Percentiles rank a stretch among this genome's conserved stretches.
Conservation (phyloP, 1,140 invertebrate species). For the Aphidius ervi region DNA sequence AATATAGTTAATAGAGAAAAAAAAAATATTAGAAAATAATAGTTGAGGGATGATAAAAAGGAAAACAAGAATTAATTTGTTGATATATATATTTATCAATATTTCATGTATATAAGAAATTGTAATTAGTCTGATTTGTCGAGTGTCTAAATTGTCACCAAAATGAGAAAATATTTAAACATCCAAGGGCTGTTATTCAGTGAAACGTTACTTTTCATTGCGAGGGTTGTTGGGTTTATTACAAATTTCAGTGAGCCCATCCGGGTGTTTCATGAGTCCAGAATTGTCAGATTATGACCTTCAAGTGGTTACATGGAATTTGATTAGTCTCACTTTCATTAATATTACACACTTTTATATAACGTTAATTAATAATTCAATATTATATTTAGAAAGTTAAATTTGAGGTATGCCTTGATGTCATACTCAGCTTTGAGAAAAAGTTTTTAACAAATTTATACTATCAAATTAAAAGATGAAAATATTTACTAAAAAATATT, state of each 20-base stretch:
- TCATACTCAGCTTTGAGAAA: not conserved
- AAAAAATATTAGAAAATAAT: not conserved
- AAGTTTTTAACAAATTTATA: no score
- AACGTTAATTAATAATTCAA: conserved; percentile 19
- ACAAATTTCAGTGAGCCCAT: conserved; percentile 44
- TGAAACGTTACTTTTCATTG: conserved; percentile 53
- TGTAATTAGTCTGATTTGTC: conserved; percentile 48
- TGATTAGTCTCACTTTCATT: conserved; percentile 38
- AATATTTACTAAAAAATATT: no score
- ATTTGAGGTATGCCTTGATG: conserved; percentile 17
- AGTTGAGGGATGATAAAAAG: not conserved
- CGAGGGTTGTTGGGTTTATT: conserved; percentile 51
- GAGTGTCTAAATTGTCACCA: conserved; percentile 33
- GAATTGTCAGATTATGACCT: conserved; percentile 31
- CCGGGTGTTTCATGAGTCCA: conserved; percentile 27
- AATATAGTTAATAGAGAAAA: not conserved
- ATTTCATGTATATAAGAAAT: not conserved
- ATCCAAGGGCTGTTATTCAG: conserved; percentile 33
- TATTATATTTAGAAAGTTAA: not conserved
- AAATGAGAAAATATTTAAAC: conserved; percentile 12
- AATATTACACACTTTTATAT: conserved; percentile 25
- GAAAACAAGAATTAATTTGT: conserved; percentile 28
- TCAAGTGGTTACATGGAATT: conserved; percentile 34
- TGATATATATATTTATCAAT: conserved; percentile 12
- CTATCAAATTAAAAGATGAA: no score